Conservation (phyloP, 2,113 vertebrate genomes). For the Vulpes lagopus region DNA sequence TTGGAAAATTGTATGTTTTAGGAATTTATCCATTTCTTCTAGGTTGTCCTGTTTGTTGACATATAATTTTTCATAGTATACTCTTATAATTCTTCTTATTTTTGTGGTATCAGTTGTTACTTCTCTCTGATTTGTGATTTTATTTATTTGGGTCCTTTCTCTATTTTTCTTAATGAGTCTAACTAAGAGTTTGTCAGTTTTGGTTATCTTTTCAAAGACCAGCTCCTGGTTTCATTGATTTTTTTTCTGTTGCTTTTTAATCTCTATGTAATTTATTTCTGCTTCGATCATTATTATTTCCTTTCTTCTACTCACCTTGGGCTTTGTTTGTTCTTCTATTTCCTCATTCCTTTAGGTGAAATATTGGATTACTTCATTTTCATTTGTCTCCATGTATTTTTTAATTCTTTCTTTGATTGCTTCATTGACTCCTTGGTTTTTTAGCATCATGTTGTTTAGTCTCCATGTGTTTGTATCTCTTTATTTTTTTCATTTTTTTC, state of each 20-base stretch:
- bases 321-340: no score
- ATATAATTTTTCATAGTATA: neutral
- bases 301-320: neutral
- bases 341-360: no score
- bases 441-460: no score
- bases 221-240: neutral
- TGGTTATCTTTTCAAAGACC: neutral
- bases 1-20: neutral
- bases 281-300: neutral
- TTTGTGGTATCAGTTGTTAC: neutral
- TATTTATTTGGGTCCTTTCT: neutral
- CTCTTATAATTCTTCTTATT: neutral
- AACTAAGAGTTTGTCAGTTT: neutral
- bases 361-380: no score
- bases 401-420: no score
- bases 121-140: neutral
- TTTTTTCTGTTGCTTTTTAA: neutral
- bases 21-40: neutral
- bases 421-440: no score
- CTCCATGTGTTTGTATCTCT: no score
- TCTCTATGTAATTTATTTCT: neutral
- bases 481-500: no score
- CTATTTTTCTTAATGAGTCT: neutral
- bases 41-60: neutral
- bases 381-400: no score